These are phyloP conservation scores for Entomyzon cyanotis DNA, from an alignment of 2,113 vertebrate species.

Conservation along the genomic window DNA sequence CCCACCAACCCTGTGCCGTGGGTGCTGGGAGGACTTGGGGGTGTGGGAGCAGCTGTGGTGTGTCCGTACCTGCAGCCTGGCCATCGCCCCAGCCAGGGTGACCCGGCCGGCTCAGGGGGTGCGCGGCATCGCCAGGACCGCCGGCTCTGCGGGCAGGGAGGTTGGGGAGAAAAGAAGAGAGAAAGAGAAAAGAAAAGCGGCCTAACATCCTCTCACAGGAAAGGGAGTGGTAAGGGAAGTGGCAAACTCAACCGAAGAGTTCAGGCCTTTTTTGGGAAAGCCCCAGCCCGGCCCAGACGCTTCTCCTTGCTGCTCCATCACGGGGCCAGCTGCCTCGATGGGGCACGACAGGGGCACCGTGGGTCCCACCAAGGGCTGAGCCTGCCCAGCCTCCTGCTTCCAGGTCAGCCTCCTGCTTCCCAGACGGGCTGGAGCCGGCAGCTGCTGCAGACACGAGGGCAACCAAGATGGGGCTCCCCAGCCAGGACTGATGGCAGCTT, in stretches of 20 bases:
- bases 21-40: neutral
- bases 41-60: accelerated
- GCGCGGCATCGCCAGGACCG: neutral
- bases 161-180: slow-evolving; percentile 1
- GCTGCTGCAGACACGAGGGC: neutral
- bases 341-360: neutral
- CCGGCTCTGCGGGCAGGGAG: neutral
- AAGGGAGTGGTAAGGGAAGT: slow-evolving; percentile 73
- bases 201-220: slow-evolving; percentile 64
- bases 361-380: accelerated
- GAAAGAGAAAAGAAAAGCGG: slow-evolving; percentile 36
- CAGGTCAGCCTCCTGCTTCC: neutral
- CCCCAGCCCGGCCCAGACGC: neutral
- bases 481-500: accelerated
- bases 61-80: slow-evolving; percentile 10
- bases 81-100: neutral
- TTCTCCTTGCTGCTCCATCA: neutral
- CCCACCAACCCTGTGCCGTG: neutral
- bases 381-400: neutral
- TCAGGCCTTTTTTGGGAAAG: slow-evolving; percentile 74
- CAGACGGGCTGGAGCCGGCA: accelerated
- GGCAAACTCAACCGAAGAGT: slow-evolving; percentile 57
- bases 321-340: accelerated
- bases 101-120: neutral
- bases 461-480: neutral